A percentile compares a stretch with the other conserved stretches of the same genome.
These are phyloP conservation scores for Streptopelia turtur DNA, from an alignment of 2,797 vertebrate genomes.

Conservation along the genomic window DNA sequence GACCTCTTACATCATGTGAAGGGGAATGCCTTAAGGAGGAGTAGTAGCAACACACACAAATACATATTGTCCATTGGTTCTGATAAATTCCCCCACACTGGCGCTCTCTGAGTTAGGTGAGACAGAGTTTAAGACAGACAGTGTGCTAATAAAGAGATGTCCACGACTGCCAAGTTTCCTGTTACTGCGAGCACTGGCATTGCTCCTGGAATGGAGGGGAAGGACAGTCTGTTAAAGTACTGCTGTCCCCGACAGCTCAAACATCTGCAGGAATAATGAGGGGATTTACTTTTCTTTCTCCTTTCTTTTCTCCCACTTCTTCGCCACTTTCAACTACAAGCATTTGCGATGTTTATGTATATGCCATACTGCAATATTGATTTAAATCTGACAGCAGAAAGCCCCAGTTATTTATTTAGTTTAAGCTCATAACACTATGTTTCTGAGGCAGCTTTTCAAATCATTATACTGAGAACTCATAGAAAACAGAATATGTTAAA, in stretches of 20 bases:
- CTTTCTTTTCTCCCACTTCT: not conserved
- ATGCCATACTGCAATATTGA: not conserved
- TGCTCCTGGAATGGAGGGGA: slow-evolving; percentile 17
- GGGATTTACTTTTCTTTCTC: not conserved
- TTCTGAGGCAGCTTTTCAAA: not conserved
- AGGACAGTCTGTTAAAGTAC: not conserved
- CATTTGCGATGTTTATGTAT: not conserved
- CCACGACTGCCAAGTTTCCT: not conserved
- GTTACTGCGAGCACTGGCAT: not conserved
- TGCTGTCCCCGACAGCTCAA: not conserved
- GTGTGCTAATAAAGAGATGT: not conserved
- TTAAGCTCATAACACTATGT: not conserved
- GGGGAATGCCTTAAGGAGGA: not conserved
- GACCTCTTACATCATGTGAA: rapidly evolving
- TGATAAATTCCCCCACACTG: not conserved
- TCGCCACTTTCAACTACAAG: not conserved
- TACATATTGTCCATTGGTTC: not conserved
- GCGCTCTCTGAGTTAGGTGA: not conserved
- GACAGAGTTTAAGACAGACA: not conserved
- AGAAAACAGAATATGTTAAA: not conserved
- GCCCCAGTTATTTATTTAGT: not conserved
- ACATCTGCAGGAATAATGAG: slow-evolving; percentile 7
- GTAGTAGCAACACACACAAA: not conserved
- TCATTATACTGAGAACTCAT: not conserved
- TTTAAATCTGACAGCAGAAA: not conserved